Percentiles rank a stretch among this genome's conserved stretches.
Conservation (phyloP, 2,797 vertebrate species). For the Kryptolebias ocellatus region DNA sequence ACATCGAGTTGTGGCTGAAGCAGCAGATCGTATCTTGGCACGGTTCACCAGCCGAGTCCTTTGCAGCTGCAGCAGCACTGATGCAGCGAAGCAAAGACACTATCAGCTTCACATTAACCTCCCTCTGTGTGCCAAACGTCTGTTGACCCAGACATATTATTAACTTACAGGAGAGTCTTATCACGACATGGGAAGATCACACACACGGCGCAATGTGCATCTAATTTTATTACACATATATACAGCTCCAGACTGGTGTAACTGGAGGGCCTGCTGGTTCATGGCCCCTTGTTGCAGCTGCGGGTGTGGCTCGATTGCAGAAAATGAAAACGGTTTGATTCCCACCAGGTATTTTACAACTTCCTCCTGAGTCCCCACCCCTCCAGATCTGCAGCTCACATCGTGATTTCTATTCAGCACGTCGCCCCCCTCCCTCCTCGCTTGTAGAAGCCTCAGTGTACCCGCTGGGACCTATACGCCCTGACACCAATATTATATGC, state of each 20-base stretch:
- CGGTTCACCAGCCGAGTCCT: conserved; percentile 25
- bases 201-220: conserved; percentile 16
- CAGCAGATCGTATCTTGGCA: background rate
- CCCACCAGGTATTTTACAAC: conserved; percentile 31
- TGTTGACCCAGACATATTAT: conserved; percentile 57
- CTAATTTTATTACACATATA: conserved; percentile 34
- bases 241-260: conserved; percentile 5
- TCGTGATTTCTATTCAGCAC: conserved; percentile 79
- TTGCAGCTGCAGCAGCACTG: conserved; percentile 44
- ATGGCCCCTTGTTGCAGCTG: conserved; percentile 25
- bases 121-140: conserved; percentile 46
- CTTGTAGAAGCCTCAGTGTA: conserved; percentile 53
- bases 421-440: conserved; percentile 37
- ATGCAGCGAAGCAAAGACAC: conserved; percentile 16
- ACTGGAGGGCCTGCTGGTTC: conserved; percentile 42
- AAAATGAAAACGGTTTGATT: conserved; percentile 46
- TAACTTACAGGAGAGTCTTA: conserved; percentile 43
- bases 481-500: conserved; percentile 55
- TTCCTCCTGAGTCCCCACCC: conserved; percentile 23
- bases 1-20: background rate
- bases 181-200: conserved; percentile 11
- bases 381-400: conserved; percentile 32
- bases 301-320: conserved; percentile 6
- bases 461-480: conserved; percentile 64
- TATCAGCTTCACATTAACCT: conserved; percentile 59